phyloP scores from a whole-genome alignment of 2,113 vertebrate genomes.

The Urocynchramus pylzowi region DNA sequence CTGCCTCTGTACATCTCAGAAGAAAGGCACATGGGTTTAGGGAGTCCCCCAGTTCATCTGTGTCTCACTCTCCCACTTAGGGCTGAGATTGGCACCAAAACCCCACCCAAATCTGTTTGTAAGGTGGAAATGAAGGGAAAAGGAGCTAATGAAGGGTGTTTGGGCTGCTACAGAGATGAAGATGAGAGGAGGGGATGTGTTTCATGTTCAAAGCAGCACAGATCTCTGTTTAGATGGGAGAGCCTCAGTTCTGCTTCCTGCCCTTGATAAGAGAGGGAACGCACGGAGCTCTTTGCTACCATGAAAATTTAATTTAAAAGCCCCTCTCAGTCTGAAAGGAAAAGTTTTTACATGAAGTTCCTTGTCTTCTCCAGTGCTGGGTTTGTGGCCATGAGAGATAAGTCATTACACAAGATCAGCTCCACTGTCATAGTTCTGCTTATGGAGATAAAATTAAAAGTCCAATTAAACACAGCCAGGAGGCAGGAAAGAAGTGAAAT shows the following conservation, averaged over 20 bases:
- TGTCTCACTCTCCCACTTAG: no score
- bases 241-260: not conserved
- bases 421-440: not conserved
- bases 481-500: not conserved
- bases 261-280: not conserved
- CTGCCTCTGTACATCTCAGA: not conserved
- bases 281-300: not conserved
- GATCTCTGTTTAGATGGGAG: not conserved
- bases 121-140: not conserved
- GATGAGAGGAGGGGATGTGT: not conserved
- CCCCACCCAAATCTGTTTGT: not conserved
- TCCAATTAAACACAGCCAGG: slow-evolving; percentile 7
- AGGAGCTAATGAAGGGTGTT: not conserved
- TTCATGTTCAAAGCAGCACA: not conserved
- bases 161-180: not conserved
- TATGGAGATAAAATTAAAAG: slow-evolving; percentile 5
- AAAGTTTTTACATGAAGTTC: not conserved
- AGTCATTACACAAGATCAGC: not conserved
- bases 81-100: not conserved
- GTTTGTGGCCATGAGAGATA: not conserved
- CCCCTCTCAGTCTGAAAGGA: not conserved
- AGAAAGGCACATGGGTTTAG: rapidly evolving
- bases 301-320: not conserved
- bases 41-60: not conserved
- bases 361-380: not conserved